These are phyloP conservation scores for Microctonus hyperodae DNA, from an alignment of 2,888 invertebrate genomes.

Conservation along the genomic window DNA sequence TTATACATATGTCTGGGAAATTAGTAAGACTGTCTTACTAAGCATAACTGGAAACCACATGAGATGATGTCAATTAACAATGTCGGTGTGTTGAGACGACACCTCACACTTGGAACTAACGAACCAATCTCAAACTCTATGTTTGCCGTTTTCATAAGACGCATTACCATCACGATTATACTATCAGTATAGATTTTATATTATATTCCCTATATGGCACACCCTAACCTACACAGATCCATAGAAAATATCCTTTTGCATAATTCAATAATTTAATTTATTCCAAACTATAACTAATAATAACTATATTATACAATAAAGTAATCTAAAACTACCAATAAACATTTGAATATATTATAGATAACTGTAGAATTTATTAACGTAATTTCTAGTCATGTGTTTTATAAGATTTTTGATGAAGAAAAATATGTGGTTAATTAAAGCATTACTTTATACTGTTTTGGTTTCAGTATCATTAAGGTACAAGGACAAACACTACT, in stretches of 20 bases:
- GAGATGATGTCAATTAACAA: slow-evolving; percentile 39
- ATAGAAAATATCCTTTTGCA: no score
- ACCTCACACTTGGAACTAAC: slow-evolving; percentile 34
- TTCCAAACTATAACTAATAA: no score
- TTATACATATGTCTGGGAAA: no score
- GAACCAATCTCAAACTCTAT: slow-evolving; percentile 27
- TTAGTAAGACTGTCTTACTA: no score
- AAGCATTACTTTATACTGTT: background rate
- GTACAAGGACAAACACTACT: background rate
- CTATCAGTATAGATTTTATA: background rate
- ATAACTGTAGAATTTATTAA: no score
- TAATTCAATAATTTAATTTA: no score
- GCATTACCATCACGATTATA: background rate
- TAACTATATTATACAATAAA: no score
- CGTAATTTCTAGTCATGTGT: no score
- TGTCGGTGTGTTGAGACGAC: slow-evolving; percentile 22
- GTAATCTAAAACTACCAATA: no score
- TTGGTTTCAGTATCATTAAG: background rate
- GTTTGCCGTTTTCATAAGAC: background rate
- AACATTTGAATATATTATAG: no score
- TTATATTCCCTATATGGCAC: background rate
- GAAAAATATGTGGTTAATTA: background rate
- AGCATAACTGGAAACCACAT: slow-evolving; percentile 30
- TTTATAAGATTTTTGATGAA: background rate
- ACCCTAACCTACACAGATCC: no score